These are phyloP conservation scores for Cyanoramphus novaezelandiae DNA, from an alignment of 2,113 vertebrate species.

Conservation along the genomic window DNA sequence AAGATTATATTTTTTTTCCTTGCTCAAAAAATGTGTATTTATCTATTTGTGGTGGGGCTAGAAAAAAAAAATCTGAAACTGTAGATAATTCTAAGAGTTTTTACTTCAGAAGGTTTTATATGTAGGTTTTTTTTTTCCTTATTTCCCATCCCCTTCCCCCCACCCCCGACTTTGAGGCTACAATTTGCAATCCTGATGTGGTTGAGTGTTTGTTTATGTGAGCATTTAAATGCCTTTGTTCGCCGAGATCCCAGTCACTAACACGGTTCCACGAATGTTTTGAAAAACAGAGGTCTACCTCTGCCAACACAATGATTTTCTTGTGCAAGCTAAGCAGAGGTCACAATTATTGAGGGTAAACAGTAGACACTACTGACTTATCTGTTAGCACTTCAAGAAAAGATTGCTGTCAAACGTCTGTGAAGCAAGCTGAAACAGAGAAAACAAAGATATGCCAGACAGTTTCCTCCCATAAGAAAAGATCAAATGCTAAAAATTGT, in stretches of 20 bases:
- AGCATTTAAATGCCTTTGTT: neutral
- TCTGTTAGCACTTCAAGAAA: neutral
- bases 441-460: neutral
- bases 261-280: neutral
- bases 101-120: neutral
- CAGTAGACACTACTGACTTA: neutral
- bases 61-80: neutral
- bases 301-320: neutral
- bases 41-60: neutral
- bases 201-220: neutral
- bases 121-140: neutral
- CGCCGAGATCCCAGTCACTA: neutral
- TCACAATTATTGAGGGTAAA: neutral
- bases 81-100: neutral
- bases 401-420: neutral
- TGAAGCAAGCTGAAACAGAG: neutral
- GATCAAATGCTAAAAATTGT: neutral
- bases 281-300: neutral
- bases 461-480: neutral
- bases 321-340: neutral
- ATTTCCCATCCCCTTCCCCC: too few relatives aligned
- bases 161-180: fast-evolving
- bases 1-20: neutral
- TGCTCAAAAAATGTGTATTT: neutral
- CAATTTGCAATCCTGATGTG: neutral